Evolutionary conservation across 2,113 vertebrate genomes (phyloP).

Genomic region (Psittacara wagleri): DNA sequence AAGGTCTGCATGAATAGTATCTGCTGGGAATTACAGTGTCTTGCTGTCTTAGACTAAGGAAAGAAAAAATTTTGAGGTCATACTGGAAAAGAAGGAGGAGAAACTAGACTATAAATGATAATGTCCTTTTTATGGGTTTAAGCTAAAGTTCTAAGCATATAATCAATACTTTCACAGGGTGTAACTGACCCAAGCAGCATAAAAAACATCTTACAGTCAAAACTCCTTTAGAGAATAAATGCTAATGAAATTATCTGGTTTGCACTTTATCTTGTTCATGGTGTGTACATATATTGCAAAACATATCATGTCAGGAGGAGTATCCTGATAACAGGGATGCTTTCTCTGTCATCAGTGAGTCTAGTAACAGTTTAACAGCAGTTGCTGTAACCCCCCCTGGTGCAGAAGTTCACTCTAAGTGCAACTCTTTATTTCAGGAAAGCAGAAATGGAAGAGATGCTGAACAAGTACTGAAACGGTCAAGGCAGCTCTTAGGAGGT

Average conservation of each 20-base stretch:
- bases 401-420: neutral
- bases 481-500: neutral
- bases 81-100: neutral
- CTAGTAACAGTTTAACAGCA: neutral
- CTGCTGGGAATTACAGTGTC: neutral
- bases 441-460: neutral
- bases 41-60: neutral
- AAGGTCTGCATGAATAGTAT: neutral
- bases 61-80: neutral
- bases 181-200: neutral
- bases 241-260: neutral
- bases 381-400: neutral
- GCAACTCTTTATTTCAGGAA: neutral
- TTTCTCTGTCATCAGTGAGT: neutral
- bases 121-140: neutral
- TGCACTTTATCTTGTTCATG: neutral
- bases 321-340: neutral
- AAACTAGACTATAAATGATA: neutral
- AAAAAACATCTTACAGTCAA: neutral
- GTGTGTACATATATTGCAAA: neutral
- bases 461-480: neutral
- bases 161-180: neutral
- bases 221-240: neutral
- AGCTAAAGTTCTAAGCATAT: neutral
- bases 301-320: neutral